phyloP scores from a whole-genome alignment of 2,797 vertebrate genomes.

The Astyanax mexicanus region DNA sequence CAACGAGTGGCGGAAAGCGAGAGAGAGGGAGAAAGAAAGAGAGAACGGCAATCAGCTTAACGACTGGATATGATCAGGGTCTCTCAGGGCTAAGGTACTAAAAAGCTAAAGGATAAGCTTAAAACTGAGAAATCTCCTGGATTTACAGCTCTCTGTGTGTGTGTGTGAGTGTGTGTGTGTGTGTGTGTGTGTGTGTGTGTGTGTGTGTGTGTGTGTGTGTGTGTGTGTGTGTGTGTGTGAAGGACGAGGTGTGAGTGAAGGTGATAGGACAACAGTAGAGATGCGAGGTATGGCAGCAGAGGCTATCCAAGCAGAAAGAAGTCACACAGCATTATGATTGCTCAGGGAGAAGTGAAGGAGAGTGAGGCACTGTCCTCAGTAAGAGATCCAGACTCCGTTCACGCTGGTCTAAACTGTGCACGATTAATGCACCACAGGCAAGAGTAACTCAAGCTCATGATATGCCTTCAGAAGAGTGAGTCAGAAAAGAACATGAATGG shows the following conservation, averaged over 20 bases:
- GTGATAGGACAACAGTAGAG: background rate
- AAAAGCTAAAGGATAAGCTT: background rate
- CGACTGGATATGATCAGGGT: conserved; percentile 29
- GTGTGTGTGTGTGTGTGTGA: background rate
- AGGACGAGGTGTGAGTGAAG: background rate
- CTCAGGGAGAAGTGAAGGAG: background rate
- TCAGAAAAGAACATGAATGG: background rate
- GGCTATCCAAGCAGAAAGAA: conserved; percentile 10
- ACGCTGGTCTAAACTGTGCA: background rate
- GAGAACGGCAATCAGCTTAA: conserved; percentile 9
- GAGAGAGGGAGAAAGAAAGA: conserved; percentile 10
- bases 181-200: background rate
- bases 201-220: too few relatives aligned
- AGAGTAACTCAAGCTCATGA: background rate
- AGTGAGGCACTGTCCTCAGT: background rate
- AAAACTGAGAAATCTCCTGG: conserved; percentile 25
- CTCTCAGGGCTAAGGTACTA: conserved; percentile 17
- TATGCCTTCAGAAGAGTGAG: background rate
- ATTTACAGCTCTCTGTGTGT: conserved; percentile 3
- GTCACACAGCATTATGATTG: background rate
- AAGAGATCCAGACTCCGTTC: background rate
- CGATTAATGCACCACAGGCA: conserved; percentile 9
- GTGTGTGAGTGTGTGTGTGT: background rate
- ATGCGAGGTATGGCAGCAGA: conserved; percentile 2
- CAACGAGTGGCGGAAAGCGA: background rate